Evolutionary conservation across 37 sponge, comb jelly and placozoan species (phyloP).

Genomic region (Diacarnus erythraeanus): DNA sequence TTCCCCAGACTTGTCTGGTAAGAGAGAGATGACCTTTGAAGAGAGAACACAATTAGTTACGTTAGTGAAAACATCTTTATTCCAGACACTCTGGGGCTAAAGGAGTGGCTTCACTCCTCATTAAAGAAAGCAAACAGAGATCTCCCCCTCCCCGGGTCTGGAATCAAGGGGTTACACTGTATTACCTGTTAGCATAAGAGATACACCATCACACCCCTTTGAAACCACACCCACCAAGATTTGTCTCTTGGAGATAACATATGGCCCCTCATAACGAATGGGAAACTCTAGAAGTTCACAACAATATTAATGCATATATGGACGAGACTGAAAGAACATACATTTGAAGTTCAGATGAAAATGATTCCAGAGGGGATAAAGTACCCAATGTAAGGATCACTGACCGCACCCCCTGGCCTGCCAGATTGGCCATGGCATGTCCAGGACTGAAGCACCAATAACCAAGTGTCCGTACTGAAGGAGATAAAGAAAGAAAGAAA

Average conservation of each 20-base stretch:
- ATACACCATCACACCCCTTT: slow-evolving; percentile 60
- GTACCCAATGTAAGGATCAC: slow-evolving; percentile 98
- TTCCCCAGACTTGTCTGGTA: slow-evolving; percentile 85
- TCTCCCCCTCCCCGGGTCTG: too few relatives aligned
- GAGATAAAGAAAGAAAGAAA: neutral
- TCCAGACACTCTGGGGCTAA: too few relatives aligned
- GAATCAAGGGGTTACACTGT: too few relatives aligned
- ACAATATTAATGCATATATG: neutral
- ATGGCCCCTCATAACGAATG: slow-evolving; percentile 78
- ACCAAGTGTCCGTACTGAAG: slow-evolving; percentile 43
- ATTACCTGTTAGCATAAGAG: slow-evolving; percentile 75
- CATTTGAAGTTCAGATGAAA: slow-evolving; percentile 90
- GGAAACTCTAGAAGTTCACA: slow-evolving; percentile 59
- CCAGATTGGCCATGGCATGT: slow-evolving; percentile 79
- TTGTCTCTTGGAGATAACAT: slow-evolving; percentile 85
- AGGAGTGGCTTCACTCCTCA: too few relatives aligned
- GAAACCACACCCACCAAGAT: slow-evolving; percentile 83
- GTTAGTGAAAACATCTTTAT: too few relatives aligned
- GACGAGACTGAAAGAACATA: slow-evolving; percentile 11
- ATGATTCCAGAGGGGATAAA: slow-evolving; percentile 90
- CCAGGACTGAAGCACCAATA: slow-evolving; percentile 99
- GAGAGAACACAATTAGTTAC: neutral
- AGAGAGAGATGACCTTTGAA: slow-evolving; percentile 16
- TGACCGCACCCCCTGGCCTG: slow-evolving; percentile 74
- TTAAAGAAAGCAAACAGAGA: too few relatives aligned